Conservation (phyloP, 1,140 invertebrate genomes). For the Cyrtorhinus lividipennis region DNA sequence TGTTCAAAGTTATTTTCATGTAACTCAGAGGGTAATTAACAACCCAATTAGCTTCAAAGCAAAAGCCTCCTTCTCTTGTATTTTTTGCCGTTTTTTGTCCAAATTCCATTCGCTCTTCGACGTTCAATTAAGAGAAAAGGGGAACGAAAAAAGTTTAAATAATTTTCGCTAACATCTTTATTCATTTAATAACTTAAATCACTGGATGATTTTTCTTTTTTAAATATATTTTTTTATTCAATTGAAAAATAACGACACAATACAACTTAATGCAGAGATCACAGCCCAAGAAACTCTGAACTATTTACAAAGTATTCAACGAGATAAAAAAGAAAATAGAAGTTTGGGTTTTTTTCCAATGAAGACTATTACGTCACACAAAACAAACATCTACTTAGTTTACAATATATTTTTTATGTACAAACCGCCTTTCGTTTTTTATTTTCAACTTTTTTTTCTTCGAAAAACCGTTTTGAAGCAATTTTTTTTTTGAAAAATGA, state of each 20-base stretch:
- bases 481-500: neutral
- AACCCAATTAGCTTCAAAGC: no score
- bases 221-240: conserved; percentile 26
- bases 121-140: no score
- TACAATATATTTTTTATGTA: conserved; percentile 20
- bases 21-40: no score
- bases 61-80: no score
- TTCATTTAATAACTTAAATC: conserved; percentile 28
- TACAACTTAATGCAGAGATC: conserved; percentile 28
- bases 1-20: no score
- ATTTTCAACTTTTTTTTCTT: conserved; percentile 17
- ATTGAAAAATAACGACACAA: conserved; percentile 27
- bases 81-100: no score
- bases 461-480: neutral
- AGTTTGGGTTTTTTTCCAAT: conserved; percentile 24
- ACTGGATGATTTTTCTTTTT: conserved; percentile 25
- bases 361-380: conserved; percentile 24
- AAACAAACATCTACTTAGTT: conserved; percentile 24
- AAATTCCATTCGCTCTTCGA: no score
- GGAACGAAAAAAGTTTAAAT: conserved; percentile 16
- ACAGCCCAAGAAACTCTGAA: conserved; percentile 27
- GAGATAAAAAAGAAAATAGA: conserved; percentile 25
- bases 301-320: conserved; percentile 27
- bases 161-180: conserved; percentile 27
- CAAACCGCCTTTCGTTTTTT: conserved; percentile 18